A percentile compares a stretch with the other conserved stretches of the same genome.
Conservation (phyloP, 1,140 invertebrate species). For the Pygmarrhopalites habei region DNA sequence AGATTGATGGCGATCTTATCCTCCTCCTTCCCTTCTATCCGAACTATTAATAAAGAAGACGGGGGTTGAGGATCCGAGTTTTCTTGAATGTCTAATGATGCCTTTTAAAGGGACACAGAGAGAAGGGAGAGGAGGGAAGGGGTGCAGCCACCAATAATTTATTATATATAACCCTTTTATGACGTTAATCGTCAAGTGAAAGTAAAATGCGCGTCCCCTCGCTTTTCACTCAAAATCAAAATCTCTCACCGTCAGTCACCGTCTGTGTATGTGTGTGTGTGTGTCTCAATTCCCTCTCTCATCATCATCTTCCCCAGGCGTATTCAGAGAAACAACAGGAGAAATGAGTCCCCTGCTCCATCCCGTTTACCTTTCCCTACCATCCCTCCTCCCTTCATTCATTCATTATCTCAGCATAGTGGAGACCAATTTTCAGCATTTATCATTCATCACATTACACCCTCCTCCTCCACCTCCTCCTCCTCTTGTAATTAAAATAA, state of each 20-base stretch:
- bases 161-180: slow-evolving; percentile 17
- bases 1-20: slow-evolving; percentile 12
- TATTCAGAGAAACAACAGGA: background rate
- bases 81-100: slow-evolving; percentile 17
- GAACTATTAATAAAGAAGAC: slow-evolving; percentile 6
- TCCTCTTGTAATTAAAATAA: no score
- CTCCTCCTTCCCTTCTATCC: background rate
- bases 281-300: background rate
- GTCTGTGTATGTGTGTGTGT: no score
- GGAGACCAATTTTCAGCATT: no score
- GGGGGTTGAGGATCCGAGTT: background rate
- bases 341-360: background rate
- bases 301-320: background rate
- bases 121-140: slow-evolving; percentile 2
- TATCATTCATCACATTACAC: no score
- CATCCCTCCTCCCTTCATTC: no score
- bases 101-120: no score
- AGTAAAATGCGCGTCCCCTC: slow-evolving; percentile 21
- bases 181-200: slow-evolving; percentile 33
- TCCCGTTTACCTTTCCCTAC: background rate
- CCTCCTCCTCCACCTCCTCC: no score
- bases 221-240: background rate
- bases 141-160: slow-evolving; percentile 20
- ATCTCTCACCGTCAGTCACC: no score
- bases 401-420: no score